Conservation (phyloP, 2,113 vertebrate species). For the Bubalus kerabau region DNA sequence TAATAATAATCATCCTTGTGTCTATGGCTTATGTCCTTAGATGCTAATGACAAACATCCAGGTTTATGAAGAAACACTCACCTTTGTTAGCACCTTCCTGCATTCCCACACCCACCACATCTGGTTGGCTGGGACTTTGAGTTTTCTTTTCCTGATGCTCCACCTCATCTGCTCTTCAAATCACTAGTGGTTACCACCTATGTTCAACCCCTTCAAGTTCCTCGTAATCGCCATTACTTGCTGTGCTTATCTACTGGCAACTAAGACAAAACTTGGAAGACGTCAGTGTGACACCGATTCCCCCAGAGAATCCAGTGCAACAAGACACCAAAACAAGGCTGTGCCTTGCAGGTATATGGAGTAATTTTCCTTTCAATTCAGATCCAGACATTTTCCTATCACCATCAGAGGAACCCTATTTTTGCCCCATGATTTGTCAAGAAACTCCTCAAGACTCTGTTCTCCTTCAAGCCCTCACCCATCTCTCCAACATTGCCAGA, state of each 20-base stretch:
- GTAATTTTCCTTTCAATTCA: background rate
- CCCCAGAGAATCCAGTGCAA: background rate
- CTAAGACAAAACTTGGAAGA: background rate
- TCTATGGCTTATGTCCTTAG: background rate
- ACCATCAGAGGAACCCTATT: background rate
- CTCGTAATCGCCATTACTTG: fast-evolving
- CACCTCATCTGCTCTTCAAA: background rate
- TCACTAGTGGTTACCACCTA: no score
- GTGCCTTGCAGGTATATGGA: background rate
- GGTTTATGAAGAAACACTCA: background rate
- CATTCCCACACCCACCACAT: background rate
- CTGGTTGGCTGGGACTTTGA: no score
- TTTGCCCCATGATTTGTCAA: background rate
- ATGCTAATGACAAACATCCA: background rate
- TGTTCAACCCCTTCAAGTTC: background rate
- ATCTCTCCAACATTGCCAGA: background rate
- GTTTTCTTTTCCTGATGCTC: background rate
- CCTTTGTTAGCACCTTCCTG: background rate
- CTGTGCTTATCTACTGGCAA: no score
- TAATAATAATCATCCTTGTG: background rate
- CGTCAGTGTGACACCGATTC: fast-evolving
- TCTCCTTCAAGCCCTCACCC: no score
- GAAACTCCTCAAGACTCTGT: background rate
- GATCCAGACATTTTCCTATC: background rate
- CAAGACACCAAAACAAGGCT: fast-evolving